These are phyloP conservation scores for Apaloderma vittatum DNA, from an alignment of 2,113 vertebrate genomes.

Conservation along the genomic window DNA sequence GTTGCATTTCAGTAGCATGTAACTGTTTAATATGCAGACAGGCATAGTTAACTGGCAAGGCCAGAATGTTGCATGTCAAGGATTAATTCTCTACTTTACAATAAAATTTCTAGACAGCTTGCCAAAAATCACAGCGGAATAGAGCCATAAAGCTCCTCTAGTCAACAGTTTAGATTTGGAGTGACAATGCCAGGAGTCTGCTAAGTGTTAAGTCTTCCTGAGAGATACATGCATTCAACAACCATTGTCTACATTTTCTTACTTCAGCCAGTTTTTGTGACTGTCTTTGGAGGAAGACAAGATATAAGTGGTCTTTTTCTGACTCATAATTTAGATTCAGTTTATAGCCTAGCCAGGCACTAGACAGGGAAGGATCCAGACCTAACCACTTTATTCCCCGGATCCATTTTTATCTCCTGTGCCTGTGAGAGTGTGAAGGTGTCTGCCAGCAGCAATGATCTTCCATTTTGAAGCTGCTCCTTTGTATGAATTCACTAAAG, in stretches of 20 bases:
- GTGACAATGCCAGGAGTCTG: background rate
- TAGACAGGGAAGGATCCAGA: background rate
- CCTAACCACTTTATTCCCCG: background rate
- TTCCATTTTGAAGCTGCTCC: background rate
- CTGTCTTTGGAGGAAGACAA: background rate
- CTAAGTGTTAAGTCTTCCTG: background rate
- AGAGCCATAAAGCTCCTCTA: background rate
- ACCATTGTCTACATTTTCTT: background rate
- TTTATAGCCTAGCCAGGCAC: background rate
- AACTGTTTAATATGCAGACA: background rate
- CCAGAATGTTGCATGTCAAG: background rate
- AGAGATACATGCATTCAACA: background rate
- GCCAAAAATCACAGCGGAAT: slow-evolving; percentile 8
- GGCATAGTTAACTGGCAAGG: background rate
- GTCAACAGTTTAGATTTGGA: background rate
- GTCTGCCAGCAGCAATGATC: background rate
- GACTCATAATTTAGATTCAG: background rate
- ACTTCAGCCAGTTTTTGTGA: background rate
- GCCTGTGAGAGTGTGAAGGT: background rate
- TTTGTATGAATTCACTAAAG: background rate
- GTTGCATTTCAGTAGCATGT: background rate
- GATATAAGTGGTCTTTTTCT: background rate
- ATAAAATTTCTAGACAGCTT: background rate
- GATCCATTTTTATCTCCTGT: background rate
- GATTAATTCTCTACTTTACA: background rate